Base-by-base conservation (phyloP, 2,888 invertebrate genomes). In the Trichogramma dendrolimi region DNA sequence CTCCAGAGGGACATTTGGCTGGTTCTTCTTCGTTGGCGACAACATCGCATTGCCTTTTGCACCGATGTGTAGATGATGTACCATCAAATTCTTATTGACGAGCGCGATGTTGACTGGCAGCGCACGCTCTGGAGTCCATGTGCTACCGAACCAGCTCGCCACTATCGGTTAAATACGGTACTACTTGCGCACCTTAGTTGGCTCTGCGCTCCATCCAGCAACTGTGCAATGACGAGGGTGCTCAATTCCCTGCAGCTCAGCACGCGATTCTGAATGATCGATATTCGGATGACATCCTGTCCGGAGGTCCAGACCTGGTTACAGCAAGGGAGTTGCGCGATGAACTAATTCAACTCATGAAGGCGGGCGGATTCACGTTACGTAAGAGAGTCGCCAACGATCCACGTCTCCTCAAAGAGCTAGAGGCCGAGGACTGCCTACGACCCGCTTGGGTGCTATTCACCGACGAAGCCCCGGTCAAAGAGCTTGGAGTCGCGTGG, bases 221-320 rank as follows among this genome's bases (percentile, higher is more conserved):
- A 42, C 54, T 64, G 11, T 56, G 53, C 8, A 6, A 43, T 6
- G 60, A 64, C n/a, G 57, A 64, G 42, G 60, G 53, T 3, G 10
- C 49, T 1, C 14, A 42, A 2, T 60, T 48, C 38, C 63, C 63
- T 0, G 11, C 52, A 1, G 63, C 60, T 11, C 8, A 6, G 6
- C 5, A 52, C 1, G 49, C 47, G 14, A 43, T 63, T 1, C 14
- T 39, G 39, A 27, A 55, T 4, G 51, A 57, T 27, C 55, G 47
- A 2, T 63, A 60, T 42, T 60, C 60, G 14, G 58, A 64, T 11
- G 58, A 64, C 11, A 47, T 64, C 48, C n/a, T 48, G 6, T 8
- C 44, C 44, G 44, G 44, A 44, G 44, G 7, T 44, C 7, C 6
- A 10, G 44, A 44, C 2, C 44, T 44, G 7, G 7, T 10, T 2